Base-by-base conservation (phyloP, 92 coral and sea anemone species). In the Scolanthus callimorphus region DNA sequence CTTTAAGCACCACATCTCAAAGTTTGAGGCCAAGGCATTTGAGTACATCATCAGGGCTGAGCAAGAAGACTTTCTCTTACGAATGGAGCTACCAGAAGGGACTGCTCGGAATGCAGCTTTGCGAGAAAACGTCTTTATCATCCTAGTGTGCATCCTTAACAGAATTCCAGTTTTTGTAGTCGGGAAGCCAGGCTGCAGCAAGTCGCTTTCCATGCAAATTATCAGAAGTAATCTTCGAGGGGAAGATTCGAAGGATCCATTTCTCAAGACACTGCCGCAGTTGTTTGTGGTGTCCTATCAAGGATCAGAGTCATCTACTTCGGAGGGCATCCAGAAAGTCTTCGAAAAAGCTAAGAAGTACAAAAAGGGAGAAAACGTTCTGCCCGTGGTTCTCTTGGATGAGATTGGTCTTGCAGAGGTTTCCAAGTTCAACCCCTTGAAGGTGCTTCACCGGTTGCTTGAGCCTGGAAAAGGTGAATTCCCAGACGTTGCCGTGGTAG, bases 401-500 rank as follows among this genome's bases (percentile, higher is more conserved):
- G 98, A 92, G 70, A 90, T 92, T 73, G 98, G 98, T 2, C 75
- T 92, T 22, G 98, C 98, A 22, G 98, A 92, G 64, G 75, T 80
- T 39, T 92, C 98, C 20, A 84, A 88, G 82, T 92, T 84, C 81
- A 92, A 92, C 48, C 98, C 98, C 13, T 77, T 92, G 17, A 92
- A 92, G 54, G 98, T 92, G 28, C 78, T 92, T 21, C 98, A 92
- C 77, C 87, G 90, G 47, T 64, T 92, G 31, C 86, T 92, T 39
- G 98, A 92, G 31, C 96, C 92, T 11, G 90, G 79, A 20, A 81
- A 88, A 20, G 85, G 90, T 17, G 48, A 73, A 24, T 64, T 88
- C 60, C 98, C 98, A 29, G 90, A 92, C 54, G 92, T 92, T n/a
- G 96, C 96, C 22, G 98, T 92, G 0, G 98, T 92, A n/a, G 98